Conservation (phyloP, 2,888 invertebrate genomes). For the Petrolisthes manimaculis region DNA sequence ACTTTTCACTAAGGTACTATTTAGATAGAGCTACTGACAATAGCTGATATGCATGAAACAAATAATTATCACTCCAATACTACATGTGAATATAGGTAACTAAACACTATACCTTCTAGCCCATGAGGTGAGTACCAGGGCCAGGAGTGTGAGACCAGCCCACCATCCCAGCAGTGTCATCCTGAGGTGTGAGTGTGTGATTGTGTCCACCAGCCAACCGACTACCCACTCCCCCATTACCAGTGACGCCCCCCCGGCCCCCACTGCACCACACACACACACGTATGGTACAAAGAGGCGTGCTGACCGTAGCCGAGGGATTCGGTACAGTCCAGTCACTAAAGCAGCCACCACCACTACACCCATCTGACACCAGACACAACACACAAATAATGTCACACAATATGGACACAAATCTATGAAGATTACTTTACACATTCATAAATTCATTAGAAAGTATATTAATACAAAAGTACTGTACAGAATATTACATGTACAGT, state of each 20-base stretch:
- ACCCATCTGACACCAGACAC: constrained; percentile 27
- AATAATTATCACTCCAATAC: too few relatives aligned
- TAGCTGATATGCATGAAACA: too few relatives aligned
- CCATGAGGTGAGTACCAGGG: constrained; percentile 31
- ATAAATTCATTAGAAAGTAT: too few relatives aligned
- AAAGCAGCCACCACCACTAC: constrained; percentile 41
- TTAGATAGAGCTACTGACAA: too few relatives aligned
- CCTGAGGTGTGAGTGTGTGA: constrained; percentile 19
- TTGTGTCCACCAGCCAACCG: constrained; percentile 48
- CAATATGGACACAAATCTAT: too few relatives aligned
- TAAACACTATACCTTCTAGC: constrained; percentile 41
- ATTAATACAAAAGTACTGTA: too few relatives aligned
- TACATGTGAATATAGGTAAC: constrained; percentile 9
- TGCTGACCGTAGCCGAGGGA: constrained; percentile 26
- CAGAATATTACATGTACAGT: too few relatives aligned
- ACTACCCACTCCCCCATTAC: constrained; percentile 53
- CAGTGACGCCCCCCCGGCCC: constrained; percentile 43
- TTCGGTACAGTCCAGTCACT: constrained; percentile 23
- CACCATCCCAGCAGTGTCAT: constrained; percentile 37
- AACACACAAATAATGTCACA: too few relatives aligned
- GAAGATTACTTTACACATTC: too few relatives aligned
- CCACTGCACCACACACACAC: constrained; percentile 42
- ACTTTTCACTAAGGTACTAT: too few relatives aligned
- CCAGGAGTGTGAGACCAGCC: constrained; percentile 25
- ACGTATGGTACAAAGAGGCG: constrained; percentile 43